Evolutionary conservation across 1,140 invertebrate genomes (phyloP).

Genomic region (Tenebrio molitor): DNA sequence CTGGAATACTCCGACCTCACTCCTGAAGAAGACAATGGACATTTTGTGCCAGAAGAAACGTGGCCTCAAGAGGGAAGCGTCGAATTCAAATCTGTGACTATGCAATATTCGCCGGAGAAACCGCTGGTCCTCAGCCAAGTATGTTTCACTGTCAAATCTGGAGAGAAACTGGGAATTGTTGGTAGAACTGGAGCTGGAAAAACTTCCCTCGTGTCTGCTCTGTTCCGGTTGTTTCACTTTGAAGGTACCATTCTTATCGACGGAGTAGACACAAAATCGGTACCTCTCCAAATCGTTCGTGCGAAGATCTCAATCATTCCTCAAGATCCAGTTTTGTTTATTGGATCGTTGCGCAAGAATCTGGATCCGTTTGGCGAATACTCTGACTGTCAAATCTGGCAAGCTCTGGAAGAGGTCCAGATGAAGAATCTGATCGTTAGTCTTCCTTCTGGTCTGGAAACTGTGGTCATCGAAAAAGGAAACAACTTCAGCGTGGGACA

Average conservation of each 20-base stretch:
- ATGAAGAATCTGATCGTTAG: conserved; percentile 69
- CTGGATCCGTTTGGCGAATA: conserved; percentile 57
- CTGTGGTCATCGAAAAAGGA: conserved; percentile 77
- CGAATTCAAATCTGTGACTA: background rate
- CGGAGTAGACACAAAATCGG: conserved; percentile 69
- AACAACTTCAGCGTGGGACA: conserved; percentile 87
- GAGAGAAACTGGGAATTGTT: conserved; percentile 80
- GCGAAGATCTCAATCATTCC: conserved; percentile 67
- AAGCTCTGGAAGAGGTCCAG: conserved; percentile 72
- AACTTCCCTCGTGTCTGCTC: conserved; percentile 78
- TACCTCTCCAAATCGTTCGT: conserved; percentile 76
- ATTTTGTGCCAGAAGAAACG: conserved; percentile 63
- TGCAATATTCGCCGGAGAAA: background rate
- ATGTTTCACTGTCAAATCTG: conserved; percentile 72
- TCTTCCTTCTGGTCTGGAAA: conserved; percentile 67
- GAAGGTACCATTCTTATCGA: conserved; percentile 75
- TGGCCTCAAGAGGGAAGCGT: background rate
- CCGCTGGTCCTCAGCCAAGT: conserved; percentile 66
- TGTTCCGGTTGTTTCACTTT: conserved; percentile 74
- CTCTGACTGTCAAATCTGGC: conserved; percentile 68
- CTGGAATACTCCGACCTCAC: conserved; percentile 78
- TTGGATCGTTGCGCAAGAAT: conserved; percentile 7
- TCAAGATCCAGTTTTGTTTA: conserved; percentile 8
- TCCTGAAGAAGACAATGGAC: conserved; percentile 71
- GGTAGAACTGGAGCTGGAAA: conserved; percentile 87